phyloP scores from a whole-genome alignment of 2,113 vertebrate genomes.

The Myanophis thanlyinensis region DNA sequence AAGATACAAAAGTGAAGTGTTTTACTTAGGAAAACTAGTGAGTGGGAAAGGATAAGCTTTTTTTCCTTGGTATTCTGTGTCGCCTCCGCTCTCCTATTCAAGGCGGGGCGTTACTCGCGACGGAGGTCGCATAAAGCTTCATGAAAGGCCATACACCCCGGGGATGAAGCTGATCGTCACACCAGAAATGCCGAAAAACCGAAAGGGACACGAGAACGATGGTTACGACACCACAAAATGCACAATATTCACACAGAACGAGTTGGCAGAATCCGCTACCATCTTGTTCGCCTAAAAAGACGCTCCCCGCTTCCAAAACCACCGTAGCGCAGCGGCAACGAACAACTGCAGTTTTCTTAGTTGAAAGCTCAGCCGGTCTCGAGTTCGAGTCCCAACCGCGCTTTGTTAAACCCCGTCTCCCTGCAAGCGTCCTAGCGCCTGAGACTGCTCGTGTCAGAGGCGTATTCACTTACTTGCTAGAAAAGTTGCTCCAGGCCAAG shows the following conservation, averaged over 20 bases:
- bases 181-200: background rate
- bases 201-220: background rate
- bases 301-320: accelerated
- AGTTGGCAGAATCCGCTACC: too few species aligned
- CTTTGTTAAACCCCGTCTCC: too few species aligned
- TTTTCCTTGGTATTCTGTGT: background rate
- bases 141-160: too few species aligned
- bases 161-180: background rate
- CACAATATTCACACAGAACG: accelerated
- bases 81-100: background rate
- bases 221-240: background rate
- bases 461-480: slow-evolving; percentile 66
- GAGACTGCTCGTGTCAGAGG: slow-evolving; percentile 52
- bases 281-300: background rate
- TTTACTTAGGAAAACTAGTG: background rate
- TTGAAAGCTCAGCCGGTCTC: accelerated
- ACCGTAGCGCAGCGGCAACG: slow-evolving; percentile 2
- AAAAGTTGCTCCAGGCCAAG: slow-evolving; percentile 46
- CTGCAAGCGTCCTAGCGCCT: slow-evolving; percentile 63
- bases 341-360: accelerated
- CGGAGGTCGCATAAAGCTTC: background rate
- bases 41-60: background rate
- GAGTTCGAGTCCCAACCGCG: slow-evolving; percentile 33
- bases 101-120: background rate
- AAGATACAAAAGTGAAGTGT: background rate